Evolutionary conservation across 2,113 vertebrate genomes (phyloP).

Genomic region (Tympanuchus pallidicinctus): DNA sequence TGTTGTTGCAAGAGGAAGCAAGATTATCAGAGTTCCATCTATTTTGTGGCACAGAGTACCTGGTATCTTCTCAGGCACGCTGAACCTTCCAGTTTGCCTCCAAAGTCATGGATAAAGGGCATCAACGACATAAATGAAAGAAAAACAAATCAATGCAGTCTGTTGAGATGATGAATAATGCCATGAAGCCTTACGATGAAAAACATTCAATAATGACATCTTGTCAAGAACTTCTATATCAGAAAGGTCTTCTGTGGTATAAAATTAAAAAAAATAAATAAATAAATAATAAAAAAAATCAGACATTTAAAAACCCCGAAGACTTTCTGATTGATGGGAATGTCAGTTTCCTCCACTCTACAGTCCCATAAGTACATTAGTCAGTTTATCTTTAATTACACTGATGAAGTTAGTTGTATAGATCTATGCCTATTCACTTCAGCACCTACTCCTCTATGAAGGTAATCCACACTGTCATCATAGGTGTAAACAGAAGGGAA

Average conservation of each 20-base stretch:
- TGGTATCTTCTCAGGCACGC: not conserved
- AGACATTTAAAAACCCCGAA: slow-evolving; percentile 42
- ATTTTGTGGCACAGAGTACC: not conserved
- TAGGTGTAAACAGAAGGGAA: not conserved
- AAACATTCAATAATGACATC: slow-evolving; percentile 18
- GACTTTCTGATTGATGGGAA: slow-evolving; percentile 5
- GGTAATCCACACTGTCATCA: not conserved
- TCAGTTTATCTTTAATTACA: not conserved
- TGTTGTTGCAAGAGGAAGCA: not conserved
- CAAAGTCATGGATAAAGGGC: not conserved
- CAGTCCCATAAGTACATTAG: not conserved
- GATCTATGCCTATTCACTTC: not conserved
- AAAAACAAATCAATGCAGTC: slow-evolving; percentile 37
- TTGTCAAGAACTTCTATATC: not conserved
- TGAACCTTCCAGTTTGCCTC: not conserved
- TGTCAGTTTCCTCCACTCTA: not conserved
- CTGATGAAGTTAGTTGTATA: not conserved
- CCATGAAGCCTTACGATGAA: slow-evolving; percentile 1
- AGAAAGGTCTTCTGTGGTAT: not conserved
- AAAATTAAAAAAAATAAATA: not conserved
- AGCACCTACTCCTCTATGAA: not conserved
- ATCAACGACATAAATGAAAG: not conserved
- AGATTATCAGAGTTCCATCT: not conserved
- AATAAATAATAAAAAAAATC: not conserved
- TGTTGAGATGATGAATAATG: not conserved